Percentiles rank a stretch among this genome's conserved stretches.
Evolutionary conservation across 2,113 vertebrate species (phyloP).

Genomic region (Nothobranchius furzeri): DNA sequence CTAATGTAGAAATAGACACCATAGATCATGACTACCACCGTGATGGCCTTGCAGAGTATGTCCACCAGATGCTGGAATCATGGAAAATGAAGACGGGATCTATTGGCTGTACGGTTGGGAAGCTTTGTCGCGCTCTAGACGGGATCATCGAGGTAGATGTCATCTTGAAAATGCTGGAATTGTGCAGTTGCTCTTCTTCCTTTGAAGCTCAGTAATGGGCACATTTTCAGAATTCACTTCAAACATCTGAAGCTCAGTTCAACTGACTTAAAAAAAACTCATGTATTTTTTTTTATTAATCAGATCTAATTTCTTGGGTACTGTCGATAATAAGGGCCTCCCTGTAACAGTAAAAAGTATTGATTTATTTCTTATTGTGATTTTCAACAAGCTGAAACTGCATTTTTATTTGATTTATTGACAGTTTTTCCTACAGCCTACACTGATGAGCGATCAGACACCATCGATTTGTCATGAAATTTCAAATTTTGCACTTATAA

Average conservation of each 20-base stretch:
- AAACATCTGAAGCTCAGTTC: not conserved
- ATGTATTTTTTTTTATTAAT: not conserved
- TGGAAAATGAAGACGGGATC: constrained; percentile 91
- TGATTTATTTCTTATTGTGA: not conserved
- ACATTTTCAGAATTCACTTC: not conserved
- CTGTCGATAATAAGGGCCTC: not conserved
- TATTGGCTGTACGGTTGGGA: constrained; percentile 86
- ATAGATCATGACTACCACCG: constrained; percentile 88
- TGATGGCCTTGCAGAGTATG: constrained; percentile 91
- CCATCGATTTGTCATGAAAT: not conserved
- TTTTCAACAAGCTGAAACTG: not conserved
- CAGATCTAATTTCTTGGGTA: not conserved
- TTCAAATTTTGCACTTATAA: not conserved
- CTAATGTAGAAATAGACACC: constrained; percentile 84
- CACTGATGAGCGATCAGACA: not conserved
- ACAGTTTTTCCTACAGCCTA: not conserved
- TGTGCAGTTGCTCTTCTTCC: constrained; percentile 25
- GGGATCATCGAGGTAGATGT: constrained; percentile 77
- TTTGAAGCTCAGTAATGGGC: not conserved
- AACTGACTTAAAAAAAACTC: not conserved
- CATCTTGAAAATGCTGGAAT: constrained; percentile 66
- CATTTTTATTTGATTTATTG: not conserved
- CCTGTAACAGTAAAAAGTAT: not conserved
- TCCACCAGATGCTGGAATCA: constrained; percentile 89
- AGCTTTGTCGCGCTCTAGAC: constrained; percentile 83